Base-by-base conservation (phyloP, 1,140 invertebrate genomes). In the Conopomorpha cramerella region DNA sequence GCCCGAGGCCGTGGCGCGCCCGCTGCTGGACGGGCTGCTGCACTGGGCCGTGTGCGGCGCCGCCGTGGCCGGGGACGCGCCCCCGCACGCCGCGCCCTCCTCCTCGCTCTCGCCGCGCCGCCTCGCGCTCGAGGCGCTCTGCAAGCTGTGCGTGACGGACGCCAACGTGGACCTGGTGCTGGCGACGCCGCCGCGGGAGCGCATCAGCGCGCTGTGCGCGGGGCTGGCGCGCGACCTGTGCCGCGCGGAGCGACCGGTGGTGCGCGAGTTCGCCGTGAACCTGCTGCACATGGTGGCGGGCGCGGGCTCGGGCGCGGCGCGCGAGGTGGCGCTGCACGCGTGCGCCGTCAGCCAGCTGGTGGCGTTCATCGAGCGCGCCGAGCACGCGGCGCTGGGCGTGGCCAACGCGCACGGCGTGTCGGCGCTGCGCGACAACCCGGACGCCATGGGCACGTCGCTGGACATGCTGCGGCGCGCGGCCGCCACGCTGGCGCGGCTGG, bases 11-110 rank as follows among this genome's bases (percentile, higher is more conserved):
- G 90, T 98, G 46, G 93, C 92, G 39, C 82, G 93, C 30, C 94
- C 95, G 8, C 82, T 98, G 8, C 78, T 98, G 28, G 94, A 98
- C 65, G 95, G 95, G 0, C 82, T 99, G 14, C 78, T 98, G 11
- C 95, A 98, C 65, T 98, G 95, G 96, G 89, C 92, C 7, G 89
- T 96, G 7, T 98, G 95, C 78, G 92, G 93, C 3, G 93, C 95
- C 16, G 92, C 94, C 0, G 91, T 93, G 55, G 95, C 94, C 7
- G 92, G 94, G 60, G 96, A 98, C 79, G 91, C 95, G 1, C 91
- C 97, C 49, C 91, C 93, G 1, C 88, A 88, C 0, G 84, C 88
- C 4, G 82, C 84, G 4, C 81, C 86, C 0, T 82, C 83, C 38
- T 86, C 88, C n/a, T 82, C 87, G 29, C 82, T 98, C 2, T 96